Base-by-base conservation (phyloP, 2,113 vertebrate species). In the Egretta garzetta region DNA sequence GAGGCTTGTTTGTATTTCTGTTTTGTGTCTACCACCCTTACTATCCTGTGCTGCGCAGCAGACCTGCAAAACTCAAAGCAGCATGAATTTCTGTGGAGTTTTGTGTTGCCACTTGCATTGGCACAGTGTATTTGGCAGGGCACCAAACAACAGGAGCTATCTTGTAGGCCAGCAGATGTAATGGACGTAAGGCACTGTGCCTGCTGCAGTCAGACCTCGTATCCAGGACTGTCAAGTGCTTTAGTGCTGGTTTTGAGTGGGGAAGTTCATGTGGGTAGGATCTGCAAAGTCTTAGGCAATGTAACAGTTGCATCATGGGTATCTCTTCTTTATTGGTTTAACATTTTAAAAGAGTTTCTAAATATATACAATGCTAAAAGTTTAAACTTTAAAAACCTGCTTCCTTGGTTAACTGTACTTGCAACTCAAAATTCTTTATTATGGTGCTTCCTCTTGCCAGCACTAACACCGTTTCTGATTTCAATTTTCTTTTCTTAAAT, bases 81-180 rank as follows among this genome's bases (percentile, higher is more conserved):
- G 47, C 35, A 4, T 2, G 13, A 66, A 49, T 81, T 68, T 83
- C 67, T 0, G 0, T 0, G 0, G 41, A 7, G 52, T 79, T 96
- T 92, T n/a, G 0, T 73, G 73, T 92, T 92, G 89, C 87, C 45
- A 11, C 73, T 92, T 93, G 81, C 39, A 52, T 74, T 93, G 93
- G 77, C 77, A 23, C 1, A 3, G 53, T 21, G 0, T 50, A 19
- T 27, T 39, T 96, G 97, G 92, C 93, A 84, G 66, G 74, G 62
- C 91, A 93, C 94, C 84, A 93, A 28, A 68, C 76, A 53, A 9
- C 93, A 95, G 66, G 80, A 96, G 56, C 80, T 75, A 8, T 62
- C 94, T 94, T 80, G 74, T 58, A 72, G 58, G 68, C 68, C 74
- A 66, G 70, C 80, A 82, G 63, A 52, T 41, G 17, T 30, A 7